Percentiles rank a stretch among this genome's conserved stretches.
phyloP scores from a whole-genome alignment of 2,888 invertebrate species.

The Coleophora flavipennella region DNA sequence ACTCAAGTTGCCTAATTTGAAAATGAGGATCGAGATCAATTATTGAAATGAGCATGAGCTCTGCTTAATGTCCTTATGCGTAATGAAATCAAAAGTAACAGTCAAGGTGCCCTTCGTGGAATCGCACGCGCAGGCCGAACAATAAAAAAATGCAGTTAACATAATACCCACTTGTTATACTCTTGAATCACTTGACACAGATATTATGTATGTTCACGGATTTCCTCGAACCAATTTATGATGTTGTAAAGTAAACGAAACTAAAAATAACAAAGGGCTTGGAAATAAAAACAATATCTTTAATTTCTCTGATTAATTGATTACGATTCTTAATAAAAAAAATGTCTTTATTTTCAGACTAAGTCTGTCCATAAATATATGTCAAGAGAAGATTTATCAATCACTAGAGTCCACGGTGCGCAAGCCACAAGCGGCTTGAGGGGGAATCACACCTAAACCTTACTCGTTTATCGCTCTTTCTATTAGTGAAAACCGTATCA shows the following conservation, averaged over 20 bases:
- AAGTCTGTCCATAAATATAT: no score
- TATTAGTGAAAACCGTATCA: no score
- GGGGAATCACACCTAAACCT: no score
- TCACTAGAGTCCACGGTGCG: no score
- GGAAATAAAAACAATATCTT: background rate
- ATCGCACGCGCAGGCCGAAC: conserved; percentile 44
- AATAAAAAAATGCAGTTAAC: conserved; percentile 40
- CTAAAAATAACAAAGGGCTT: conserved; percentile 11
- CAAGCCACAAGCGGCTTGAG: no score
- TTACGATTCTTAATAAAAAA: no score
- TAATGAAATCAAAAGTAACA: conserved; percentile 45
- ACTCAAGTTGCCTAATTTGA: background rate
- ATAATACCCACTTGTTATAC: conserved; percentile 23
- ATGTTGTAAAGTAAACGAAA: conserved; percentile 10
- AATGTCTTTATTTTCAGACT: no score
- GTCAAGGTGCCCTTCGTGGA: conserved; percentile 45
- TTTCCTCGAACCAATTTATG: no score
- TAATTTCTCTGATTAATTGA: no score
- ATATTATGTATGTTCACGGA: conserved; percentile 22
- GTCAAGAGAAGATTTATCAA: no score
- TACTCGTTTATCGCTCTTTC: no score
- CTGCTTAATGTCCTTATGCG: conserved; percentile 31
- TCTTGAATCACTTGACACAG: conserved; percentile 58
- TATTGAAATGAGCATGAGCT: conserved; percentile 20
- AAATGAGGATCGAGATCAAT: conserved; percentile 6